A percentile compares a stretch with the other conserved stretches of the same genome.
Conservation (phyloP, 2,113 vertebrate genomes). For the Nannobrachium achirus region DNA sequence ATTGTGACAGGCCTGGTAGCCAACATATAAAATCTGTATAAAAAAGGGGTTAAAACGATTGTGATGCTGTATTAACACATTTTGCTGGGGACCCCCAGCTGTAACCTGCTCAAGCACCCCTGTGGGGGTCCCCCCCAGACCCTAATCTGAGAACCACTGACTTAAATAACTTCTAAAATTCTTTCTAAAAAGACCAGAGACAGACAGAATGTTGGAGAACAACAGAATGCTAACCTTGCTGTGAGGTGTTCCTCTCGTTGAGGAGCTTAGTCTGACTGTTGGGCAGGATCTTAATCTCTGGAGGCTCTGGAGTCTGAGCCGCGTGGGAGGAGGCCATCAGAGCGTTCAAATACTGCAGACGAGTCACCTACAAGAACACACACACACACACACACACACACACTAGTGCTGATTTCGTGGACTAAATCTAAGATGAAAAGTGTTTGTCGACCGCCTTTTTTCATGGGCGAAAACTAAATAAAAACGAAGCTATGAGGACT, state of each 20-base stretch:
- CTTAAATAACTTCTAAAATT: too few species aligned
- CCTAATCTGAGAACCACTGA: not conserved
- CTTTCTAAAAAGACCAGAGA: not conserved
- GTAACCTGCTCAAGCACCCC: too few species aligned
- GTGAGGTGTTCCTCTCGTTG: conserved; percentile 74
- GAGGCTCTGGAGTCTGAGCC: conserved; percentile 80
- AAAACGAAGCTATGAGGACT: not conserved
- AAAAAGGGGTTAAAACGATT: not conserved
- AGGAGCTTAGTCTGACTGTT: conserved; percentile 90
- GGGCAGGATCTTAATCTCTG: conserved; percentile 83
- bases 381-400: not conserved
- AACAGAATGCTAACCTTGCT: conserved; percentile 63
- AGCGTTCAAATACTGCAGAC: conserved; percentile 90
- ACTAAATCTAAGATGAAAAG: too few species aligned
- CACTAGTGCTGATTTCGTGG: too few species aligned
- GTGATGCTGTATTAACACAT: too few species aligned
- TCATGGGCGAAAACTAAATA: too few species aligned
- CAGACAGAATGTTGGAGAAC: not conserved
- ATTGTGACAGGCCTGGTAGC: too few species aligned
- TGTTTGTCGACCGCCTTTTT: too few species aligned
- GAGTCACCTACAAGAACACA: conserved; percentile 80
- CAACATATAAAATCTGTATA: too few species aligned
- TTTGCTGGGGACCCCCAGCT: too few species aligned
- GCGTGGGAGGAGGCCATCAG: conserved; percentile 86
- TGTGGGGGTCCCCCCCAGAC: conserved; percentile 2